Evolutionary conservation across 64 coral and sea anemone genomes (phyloP).

Genomic region (Dendrophyllia cribrosa): DNA sequence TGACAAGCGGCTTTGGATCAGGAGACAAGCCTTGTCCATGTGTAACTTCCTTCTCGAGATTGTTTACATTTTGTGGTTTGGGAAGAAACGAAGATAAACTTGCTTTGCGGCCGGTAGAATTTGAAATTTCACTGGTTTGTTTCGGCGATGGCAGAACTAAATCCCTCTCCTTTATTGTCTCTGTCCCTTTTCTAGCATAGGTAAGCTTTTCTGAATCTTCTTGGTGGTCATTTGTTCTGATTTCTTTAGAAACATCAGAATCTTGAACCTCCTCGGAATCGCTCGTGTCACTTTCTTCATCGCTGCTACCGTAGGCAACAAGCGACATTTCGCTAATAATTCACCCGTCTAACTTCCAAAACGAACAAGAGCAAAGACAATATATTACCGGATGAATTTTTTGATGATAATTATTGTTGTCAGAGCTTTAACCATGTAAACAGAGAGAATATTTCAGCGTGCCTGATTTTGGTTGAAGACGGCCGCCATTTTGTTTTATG

Average conservation of each 20-base stretch:
- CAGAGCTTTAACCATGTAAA: too few species aligned
- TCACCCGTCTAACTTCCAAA: background rate
- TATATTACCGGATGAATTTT: background rate
- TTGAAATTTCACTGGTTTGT: background rate
- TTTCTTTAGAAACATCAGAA: background rate
- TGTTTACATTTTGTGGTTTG: slow-evolving; percentile 51
- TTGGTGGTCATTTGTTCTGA: background rate
- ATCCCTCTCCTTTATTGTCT: background rate
- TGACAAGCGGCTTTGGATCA: background rate
- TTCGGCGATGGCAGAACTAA: slow-evolving; percentile 14
- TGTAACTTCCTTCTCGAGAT: background rate
- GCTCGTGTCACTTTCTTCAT: slow-evolving; percentile 50
- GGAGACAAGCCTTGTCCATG: background rate
- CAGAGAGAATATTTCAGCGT: too few species aligned
- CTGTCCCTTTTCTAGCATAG: background rate
- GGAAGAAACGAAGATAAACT: slow-evolving; percentile 78
- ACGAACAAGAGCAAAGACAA: background rate
- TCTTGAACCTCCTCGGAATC: slow-evolving; percentile 38
- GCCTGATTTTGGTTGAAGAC: background rate
- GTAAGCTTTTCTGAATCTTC: background rate
- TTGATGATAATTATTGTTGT: background rate
- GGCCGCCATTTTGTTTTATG: slow-evolving; percentile 21
- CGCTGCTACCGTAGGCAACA: slow-evolving; percentile 75
- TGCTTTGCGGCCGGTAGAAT: background rate
- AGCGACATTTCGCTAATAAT: slow-evolving; percentile 67